Conservation (phyloP, 2,797 vertebrate genomes). For the Sparidentex hasta region DNA sequence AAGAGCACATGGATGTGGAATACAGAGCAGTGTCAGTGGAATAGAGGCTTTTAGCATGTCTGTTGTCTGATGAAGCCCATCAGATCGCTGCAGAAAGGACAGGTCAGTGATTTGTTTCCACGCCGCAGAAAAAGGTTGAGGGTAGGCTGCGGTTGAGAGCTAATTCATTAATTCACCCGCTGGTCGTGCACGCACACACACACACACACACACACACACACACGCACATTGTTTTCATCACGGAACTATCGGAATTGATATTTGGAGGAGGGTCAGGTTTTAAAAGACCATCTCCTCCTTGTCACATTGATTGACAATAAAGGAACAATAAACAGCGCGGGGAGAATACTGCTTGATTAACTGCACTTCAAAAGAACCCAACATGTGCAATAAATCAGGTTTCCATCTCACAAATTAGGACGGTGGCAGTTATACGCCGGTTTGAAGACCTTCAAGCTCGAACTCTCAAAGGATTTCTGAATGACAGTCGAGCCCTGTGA, state of each 20-base stretch:
- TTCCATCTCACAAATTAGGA: conserved; percentile 69
- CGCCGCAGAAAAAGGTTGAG: conserved; percentile 52
- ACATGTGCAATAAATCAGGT: conserved; percentile 67
- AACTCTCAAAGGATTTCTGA: conserved; percentile 25
- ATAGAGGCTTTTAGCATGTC: conserved; percentile 47
- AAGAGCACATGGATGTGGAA: conserved; percentile 40
- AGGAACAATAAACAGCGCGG: conserved; percentile 64
- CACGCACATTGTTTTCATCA: conserved; percentile 45
- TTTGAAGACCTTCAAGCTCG: conserved; percentile 47
- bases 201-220: conserved; percentile 24
- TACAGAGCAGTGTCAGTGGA: conserved; percentile 25
- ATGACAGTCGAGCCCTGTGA: background rate
- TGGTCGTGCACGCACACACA: background rate
- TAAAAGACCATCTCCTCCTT: conserved; percentile 65
- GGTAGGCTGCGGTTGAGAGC: conserved; percentile 49
- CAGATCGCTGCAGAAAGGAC: conserved; percentile 48
- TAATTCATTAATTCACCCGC: conserved; percentile 61
- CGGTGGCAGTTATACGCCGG: conserved; percentile 45
- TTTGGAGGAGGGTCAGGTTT: conserved; percentile 66
- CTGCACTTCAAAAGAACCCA: conserved; percentile 60
- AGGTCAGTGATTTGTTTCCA: conserved; percentile 72
- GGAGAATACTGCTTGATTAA: conserved; percentile 65
- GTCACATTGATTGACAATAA: conserved; percentile 77
- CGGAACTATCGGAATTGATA: conserved; percentile 65
- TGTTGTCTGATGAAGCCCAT: conserved; percentile 38